phyloP scores from a whole-genome alignment of 1,140 invertebrate genomes.

The Lasioglossum baleicum region DNA sequence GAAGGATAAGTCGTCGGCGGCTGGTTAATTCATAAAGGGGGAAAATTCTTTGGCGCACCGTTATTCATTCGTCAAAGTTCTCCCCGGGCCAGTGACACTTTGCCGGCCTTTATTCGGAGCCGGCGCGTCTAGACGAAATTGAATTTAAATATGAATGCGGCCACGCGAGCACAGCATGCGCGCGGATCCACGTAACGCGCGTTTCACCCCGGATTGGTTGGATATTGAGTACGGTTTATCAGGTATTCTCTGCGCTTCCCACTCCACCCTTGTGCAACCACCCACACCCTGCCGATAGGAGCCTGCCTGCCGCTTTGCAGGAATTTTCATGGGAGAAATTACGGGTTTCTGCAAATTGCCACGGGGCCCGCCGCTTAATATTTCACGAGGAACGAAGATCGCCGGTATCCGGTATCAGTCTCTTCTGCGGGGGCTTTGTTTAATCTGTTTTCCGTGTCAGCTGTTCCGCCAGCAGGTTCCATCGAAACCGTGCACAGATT shows the following conservation, averaged over 20 bases:
- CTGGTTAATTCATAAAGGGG: slow-evolving; percentile 35
- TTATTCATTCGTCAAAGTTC: slow-evolving; percentile 44
- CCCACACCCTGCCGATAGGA: not conserved
- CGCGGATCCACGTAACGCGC: slow-evolving; percentile 30
- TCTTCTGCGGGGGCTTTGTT: not conserved
- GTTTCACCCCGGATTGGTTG: slow-evolving; percentile 15
- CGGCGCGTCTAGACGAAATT: slow-evolving; percentile 62
- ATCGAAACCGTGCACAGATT: too few relatives aligned
- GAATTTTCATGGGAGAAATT: slow-evolving; percentile 13
- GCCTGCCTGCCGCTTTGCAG: not conserved
- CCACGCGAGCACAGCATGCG: slow-evolving; percentile 24
- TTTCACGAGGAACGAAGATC: slow-evolving; percentile 10
- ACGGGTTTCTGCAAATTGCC: slow-evolving; percentile 21
- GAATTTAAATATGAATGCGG: slow-evolving; percentile 66
- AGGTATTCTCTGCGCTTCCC: slow-evolving; percentile 15
- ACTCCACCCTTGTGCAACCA: too few relatives aligned
- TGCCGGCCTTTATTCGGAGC: slow-evolving; percentile 37
- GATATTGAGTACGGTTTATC: slow-evolving; percentile 35
- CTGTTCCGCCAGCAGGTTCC: too few relatives aligned
- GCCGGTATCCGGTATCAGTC: not conserved
- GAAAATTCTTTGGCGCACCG: slow-evolving; percentile 25
- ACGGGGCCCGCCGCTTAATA: not conserved
- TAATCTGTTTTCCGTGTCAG: too few relatives aligned
- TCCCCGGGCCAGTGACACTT: slow-evolving; percentile 28
- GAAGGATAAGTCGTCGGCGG: slow-evolving; percentile 3